These are phyloP conservation scores for Girardinus metallicus DNA, from an alignment of 2,797 vertebrate species.

Conservation along the genomic window DNA sequence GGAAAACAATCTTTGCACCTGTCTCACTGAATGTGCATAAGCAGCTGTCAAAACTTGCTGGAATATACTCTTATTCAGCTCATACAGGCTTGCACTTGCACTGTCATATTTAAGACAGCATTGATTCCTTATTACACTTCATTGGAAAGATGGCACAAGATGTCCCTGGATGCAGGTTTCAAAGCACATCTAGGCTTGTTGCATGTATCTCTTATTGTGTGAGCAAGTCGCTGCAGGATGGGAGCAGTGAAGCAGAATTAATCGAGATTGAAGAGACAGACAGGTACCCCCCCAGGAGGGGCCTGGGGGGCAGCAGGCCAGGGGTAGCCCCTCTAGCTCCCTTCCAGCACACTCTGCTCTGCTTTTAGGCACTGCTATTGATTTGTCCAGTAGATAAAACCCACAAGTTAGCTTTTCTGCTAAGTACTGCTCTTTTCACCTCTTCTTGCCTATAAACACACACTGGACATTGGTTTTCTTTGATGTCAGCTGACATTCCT, in stretches of 20 bases:
- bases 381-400: slow-evolving; percentile 88
- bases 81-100: slow-evolving; percentile 25
- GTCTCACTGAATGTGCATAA: slow-evolving; percentile 12
- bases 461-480: slow-evolving; percentile 40
- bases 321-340: slow-evolving; percentile 81
- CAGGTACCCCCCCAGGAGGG: slow-evolving; percentile 78
- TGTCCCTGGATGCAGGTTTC: slow-evolving; percentile 53
- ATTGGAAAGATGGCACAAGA: slow-evolving; percentile 41
- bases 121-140: slow-evolving; percentile 34
- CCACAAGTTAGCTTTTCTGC: slow-evolving; percentile 84
- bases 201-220: slow-evolving; percentile 51
- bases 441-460: slow-evolving; percentile 59
- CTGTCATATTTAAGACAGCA: slow-evolving; percentile 24
- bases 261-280: slow-evolving; percentile 75
- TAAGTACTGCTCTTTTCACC: slow-evolving; percentile 81
- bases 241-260: slow-evolving; percentile 81
- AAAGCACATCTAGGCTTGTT: slow-evolving; percentile 41
- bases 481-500: slow-evolving; percentile 51
- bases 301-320: slow-evolving; percentile 81
- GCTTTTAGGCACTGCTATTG: slow-evolving; percentile 92
- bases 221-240: slow-evolving; percentile 52
- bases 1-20: background rate
- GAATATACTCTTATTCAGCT: slow-evolving; percentile 28
- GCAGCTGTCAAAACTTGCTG: slow-evolving; percentile 11
- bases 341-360: slow-evolving; percentile 75